Base-by-base conservation (phyloP, 2,888 invertebrate genomes). In the Uropetala carovei region DNA sequence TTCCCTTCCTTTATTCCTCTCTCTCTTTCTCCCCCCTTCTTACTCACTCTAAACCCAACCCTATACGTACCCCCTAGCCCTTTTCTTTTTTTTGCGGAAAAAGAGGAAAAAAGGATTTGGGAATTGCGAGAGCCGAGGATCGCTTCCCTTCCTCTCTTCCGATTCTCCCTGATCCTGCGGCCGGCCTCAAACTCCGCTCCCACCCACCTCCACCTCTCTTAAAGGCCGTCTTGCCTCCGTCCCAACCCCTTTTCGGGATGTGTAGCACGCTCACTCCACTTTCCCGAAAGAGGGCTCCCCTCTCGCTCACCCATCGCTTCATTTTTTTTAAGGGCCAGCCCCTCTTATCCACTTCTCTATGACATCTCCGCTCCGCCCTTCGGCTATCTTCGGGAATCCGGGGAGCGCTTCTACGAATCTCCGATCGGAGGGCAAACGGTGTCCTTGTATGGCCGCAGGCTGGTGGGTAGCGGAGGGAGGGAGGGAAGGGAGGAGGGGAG, bases 391-490 rank as follows among this genome's bases (percentile, higher is more conserved):
- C 89, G 89, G 89, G 89, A n/a, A 18, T 57, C 56, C 83, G n/a
- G n/a, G 18, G 75, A 83, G 57, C 83, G 83, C 83, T 83, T 56
- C 57, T 16, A 82, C 82, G 82, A 43, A 82, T 13, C 64, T 30
- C 89, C 89, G 89, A 89, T 89, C 89, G 64, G 89, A 68, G 89
- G 89, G 89, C 89, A 89, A 89, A 89, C 89, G 89, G 89, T 89
- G 64, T 89, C 89, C 89, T 89, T 89, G 89, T 89, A 89, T 43
- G 89, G 64, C 89, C 89, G 64, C 64, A 64, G 89, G 89, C 64
- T 43, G 43, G 83, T 83, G 83, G 56, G 57, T 43, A 43, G 82
- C 30, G 82, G 82, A 4, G 30, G 10, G 82, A 11, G 18, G 83
- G n/a, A 57, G 11, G 5, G 43, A 5, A 56, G 56, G 83, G 18